Conservation (phyloP, 2,113 vertebrate genomes). For the Microtus montanus region DNA sequence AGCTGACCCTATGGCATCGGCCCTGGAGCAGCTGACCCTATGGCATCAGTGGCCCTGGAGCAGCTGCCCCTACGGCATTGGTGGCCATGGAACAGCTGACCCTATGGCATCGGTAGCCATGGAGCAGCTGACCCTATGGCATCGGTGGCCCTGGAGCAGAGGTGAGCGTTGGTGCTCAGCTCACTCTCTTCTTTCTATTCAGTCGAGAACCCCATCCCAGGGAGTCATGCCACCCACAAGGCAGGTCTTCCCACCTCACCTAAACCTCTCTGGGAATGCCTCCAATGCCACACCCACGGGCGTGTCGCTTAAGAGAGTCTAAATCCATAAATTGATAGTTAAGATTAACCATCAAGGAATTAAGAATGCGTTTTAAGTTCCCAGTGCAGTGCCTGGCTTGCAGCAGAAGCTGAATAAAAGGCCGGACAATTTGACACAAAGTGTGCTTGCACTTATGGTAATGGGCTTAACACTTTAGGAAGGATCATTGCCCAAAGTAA, state of each 20-base stretch:
- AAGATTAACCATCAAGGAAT: neutral
- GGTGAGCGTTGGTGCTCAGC: neutral
- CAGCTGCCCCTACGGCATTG: no score
- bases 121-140: fast-evolving
- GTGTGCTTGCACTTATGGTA: neutral
- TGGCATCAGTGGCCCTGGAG: fast-evolving
- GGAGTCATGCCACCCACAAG: neutral
- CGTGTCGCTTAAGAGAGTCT: neutral
- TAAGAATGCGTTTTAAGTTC: neutral
- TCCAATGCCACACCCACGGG: neutral
- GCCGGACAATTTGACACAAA: neutral
- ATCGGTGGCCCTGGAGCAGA: neutral
- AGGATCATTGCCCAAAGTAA: neutral
- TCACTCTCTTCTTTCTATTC: neutral
- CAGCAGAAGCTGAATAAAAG: neutral
- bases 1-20: no score
- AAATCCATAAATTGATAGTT: neutral
- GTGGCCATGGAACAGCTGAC: no score
- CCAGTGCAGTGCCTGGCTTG: neutral
- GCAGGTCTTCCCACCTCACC: neutral
- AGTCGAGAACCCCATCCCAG: neutral
- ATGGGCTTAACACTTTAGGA: neutral
- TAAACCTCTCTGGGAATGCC: neutral
- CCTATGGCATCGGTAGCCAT: fast-evolving
- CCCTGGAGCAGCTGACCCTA: no score